phyloP scores from a whole-genome alignment of 2,888 invertebrate species.

The Nomada lathburiana region DNA sequence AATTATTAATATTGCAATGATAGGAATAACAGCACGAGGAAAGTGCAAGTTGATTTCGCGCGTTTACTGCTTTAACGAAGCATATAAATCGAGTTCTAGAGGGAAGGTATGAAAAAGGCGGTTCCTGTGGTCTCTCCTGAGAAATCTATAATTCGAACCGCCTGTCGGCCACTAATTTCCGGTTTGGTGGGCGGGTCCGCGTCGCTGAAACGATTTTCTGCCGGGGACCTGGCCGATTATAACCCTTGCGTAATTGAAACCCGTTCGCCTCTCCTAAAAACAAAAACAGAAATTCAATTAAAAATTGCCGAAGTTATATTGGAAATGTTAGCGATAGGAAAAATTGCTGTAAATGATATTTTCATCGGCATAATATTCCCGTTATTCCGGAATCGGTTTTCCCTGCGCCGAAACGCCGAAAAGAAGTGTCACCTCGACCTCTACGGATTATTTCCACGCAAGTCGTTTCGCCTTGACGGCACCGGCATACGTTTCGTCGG shows the following conservation, averaged over 20 bases:
- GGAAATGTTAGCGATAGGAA: neutral
- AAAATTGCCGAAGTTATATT: neutral
- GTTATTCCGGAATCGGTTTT: neutral
- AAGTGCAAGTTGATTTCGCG: too few relatives aligned
- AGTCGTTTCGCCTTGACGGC: slow-evolving; percentile 15
- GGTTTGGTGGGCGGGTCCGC: slow-evolving; percentile 56
- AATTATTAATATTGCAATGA: too few relatives aligned
- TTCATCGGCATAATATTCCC: neutral
- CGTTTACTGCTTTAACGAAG: slow-evolving; percentile 41
- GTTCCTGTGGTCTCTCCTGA: slow-evolving; percentile 49
- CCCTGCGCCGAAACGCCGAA: neutral
- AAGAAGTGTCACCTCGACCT: neutral
- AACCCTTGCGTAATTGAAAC: neutral
- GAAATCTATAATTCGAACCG: slow-evolving; percentile 75
- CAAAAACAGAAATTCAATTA: neutral
- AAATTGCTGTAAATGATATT: neutral
- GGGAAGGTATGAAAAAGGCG: slow-evolving; percentile 55
- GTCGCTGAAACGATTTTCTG: slow-evolving; percentile 1
- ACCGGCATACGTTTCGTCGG: slow-evolving; percentile 1
- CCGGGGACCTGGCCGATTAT: neutral
- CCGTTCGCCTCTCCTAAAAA: too few relatives aligned
- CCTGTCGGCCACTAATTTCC: slow-evolving; percentile 76
- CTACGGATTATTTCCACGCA: slow-evolving; percentile 14
- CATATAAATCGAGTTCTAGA: slow-evolving; percentile 50
- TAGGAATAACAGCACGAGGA: too few relatives aligned